Evolutionary conservation across 2,888 invertebrate genomes (phyloP), one percentile per base, ranked within the genome.

Genomic region (Tetrapedia diversipes): DNA sequence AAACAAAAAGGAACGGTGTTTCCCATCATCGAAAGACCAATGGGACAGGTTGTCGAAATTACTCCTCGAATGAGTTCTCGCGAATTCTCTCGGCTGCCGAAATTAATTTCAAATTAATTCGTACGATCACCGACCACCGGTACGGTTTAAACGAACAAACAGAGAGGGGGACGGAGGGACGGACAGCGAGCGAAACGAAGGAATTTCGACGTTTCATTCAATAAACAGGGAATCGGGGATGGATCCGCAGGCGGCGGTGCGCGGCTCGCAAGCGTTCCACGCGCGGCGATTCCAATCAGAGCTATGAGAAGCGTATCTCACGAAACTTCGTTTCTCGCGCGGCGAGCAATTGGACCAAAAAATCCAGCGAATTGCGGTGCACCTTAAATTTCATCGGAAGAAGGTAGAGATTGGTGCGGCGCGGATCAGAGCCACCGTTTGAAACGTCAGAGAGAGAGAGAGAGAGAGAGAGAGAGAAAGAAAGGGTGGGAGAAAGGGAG

Each of bases 371-470:
- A 82, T 80, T 77, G 82, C 80, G 77, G 75, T 41, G 71, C 67
- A 64, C 78, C 82, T 82, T 82, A 82, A 82, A 82, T 82, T 82
- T 70, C 69, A 39, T 47, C 67, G 67, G 14, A 56, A 45, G 59
- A 74, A 45, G 63, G 69, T 65, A 43, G 54, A 54, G 57, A 77
- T 70, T 47, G 70, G 72, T 56, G 63, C 19, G 74, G 49, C 34
- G 64, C 61, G 69, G 53, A 69, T 80, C 65, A 71, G 69, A 45
- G 47, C 54, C 41, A 41, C n/a, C 47, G 68, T 70, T 51, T 66
- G 51, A 67, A 68, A 74, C 53, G 77, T n/a, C 54, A 70, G 72
- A 57, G 57, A 59, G 61, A 64, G 57, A 65, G n/a, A n/a, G n/a
- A n/a, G n/a, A n/a, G n/a, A n/a, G n/a, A n/a, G n/a, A n/a, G n/a